Evolutionary conservation across 2,113 vertebrate genomes (phyloP).

Genomic region (Pantherophis guttatus): DNA sequence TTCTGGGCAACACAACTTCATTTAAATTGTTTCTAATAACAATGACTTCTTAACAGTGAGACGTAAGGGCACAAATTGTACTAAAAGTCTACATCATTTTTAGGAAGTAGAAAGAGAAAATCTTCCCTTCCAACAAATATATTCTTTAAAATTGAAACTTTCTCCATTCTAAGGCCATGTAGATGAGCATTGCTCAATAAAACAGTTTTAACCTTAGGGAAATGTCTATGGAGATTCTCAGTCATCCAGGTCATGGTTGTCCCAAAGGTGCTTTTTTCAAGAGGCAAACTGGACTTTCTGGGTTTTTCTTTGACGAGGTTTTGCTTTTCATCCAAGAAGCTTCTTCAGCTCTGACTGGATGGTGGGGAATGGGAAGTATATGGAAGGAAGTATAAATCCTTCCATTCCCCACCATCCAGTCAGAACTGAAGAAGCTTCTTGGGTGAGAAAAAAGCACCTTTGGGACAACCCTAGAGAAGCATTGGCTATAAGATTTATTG

Average conservation of each 20-base stretch:
- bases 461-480: neutral
- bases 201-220: neutral
- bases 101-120: neutral
- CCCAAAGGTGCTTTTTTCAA: too few relatives aligned
- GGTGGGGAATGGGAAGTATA: too few relatives aligned
- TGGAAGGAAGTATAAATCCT: too few relatives aligned
- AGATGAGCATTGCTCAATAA: neutral
- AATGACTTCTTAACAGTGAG: neutral
- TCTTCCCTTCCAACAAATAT: neutral
- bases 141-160: neutral
- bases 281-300: too few relatives aligned
- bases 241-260: too few relatives aligned
- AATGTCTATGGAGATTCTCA: too few relatives aligned
- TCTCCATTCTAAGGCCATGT: neutral
- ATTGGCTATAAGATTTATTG: neutral
- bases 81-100: neutral
- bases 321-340: too few relatives aligned
- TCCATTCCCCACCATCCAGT: too few relatives aligned
- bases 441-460: too few relatives aligned
- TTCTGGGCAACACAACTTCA: neutral
- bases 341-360: too few relatives aligned
- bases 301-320: too few relatives aligned
- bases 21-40: neutral
- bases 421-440: too few relatives aligned
- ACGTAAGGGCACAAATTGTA: neutral